phyloP scores from a whole-genome alignment of 2,113 vertebrate species.

The Oryzias melastigma region DNA sequence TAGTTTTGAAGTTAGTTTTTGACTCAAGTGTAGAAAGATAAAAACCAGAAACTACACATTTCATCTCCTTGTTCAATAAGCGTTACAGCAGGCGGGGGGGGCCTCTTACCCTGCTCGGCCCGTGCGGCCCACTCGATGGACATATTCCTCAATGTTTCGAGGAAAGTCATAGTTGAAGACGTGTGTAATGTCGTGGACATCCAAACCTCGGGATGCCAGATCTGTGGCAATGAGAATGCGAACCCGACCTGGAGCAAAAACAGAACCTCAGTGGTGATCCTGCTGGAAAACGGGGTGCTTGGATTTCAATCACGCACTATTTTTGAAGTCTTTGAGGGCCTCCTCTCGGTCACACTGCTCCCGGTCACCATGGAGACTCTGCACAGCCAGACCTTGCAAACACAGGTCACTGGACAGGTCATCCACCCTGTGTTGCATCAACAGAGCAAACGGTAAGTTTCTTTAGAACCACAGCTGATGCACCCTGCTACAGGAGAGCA shows the following conservation, averaged over 20 bases:
- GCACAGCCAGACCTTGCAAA: constrained; percentile 86
- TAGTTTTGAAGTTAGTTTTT: too few species aligned
- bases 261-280: background rate
- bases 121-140: constrained; percentile 93
- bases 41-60: too few species aligned
- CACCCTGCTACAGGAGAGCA: too few species aligned
- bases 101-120: constrained; percentile 89
- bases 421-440: constrained; percentile 80
- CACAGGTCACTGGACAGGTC: constrained; percentile 91
- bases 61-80: too few species aligned
- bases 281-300: too few species aligned
- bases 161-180: constrained; percentile 96
- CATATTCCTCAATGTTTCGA: constrained; percentile 95
- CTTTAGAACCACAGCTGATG: too few species aligned
- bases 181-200: constrained; percentile 91
- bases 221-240: constrained; percentile 94
- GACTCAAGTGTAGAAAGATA: too few species aligned
- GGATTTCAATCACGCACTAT: constrained; percentile 64
- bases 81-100: background rate
- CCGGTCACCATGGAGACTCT: constrained; percentile 89
- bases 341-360: constrained; percentile 93
- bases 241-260: constrained; percentile 79
- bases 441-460: background rate
- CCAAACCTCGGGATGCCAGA: constrained; percentile 91
- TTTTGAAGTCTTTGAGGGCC: constrained; percentile 91